phyloP scores from a whole-genome alignment of 2,113 vertebrate species.

The Callocephalon fimbriatum region DNA sequence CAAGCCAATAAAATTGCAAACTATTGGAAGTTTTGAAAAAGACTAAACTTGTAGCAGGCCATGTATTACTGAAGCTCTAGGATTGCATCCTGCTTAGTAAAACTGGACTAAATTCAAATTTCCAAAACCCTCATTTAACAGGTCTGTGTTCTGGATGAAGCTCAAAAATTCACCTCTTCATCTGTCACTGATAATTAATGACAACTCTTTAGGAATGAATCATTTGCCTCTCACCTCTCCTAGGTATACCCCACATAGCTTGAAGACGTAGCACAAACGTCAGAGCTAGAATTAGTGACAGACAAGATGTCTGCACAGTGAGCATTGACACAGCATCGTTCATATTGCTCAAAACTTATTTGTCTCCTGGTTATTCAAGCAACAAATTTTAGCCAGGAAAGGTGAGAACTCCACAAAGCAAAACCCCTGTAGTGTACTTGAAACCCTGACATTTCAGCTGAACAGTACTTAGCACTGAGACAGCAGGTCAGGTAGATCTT shows the following conservation, averaged over 20 bases:
- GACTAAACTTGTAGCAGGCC: neutral
- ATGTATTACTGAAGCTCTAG: neutral
- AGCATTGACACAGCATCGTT: neutral
- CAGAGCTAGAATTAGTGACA: neutral
- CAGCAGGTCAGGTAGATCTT: neutral
- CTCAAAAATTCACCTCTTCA: neutral
- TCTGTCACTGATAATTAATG: neutral
- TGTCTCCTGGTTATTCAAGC: neutral
- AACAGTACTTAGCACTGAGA: neutral
- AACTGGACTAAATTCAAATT: neutral
- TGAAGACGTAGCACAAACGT: neutral
- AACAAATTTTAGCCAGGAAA: neutral
- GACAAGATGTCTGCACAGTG: neutral
- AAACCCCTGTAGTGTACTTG: neutral
- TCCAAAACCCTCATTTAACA: neutral
- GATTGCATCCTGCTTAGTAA: neutral
- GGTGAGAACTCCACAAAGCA: neutral
- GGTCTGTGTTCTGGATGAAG: neutral
- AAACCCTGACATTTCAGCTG: neutral
- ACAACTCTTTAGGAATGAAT: neutral
- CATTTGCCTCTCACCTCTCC: neutral
- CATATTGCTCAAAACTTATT: neutral
- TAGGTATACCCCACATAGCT: neutral
- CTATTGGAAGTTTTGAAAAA: neutral
- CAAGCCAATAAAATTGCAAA: neutral